phyloP scores from a whole-genome alignment of 2,888 invertebrate species.

The Scaptomyza flava region DNA sequence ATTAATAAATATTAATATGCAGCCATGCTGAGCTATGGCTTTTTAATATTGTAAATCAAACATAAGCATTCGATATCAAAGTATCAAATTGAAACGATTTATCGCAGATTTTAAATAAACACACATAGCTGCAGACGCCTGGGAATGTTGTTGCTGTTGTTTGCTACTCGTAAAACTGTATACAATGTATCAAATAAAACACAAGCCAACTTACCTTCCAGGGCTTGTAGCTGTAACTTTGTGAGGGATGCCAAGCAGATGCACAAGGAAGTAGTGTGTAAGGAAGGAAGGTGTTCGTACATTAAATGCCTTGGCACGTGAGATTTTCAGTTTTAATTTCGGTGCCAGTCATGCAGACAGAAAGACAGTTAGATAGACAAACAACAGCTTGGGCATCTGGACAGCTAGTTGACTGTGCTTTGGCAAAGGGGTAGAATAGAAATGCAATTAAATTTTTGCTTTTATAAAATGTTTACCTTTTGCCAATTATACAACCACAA shows the following conservation, averaged over 20 bases:
- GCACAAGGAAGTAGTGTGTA: not conserved
- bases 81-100: constrained; percentile 57
- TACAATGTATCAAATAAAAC: constrained; percentile 48
- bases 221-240: not conserved
- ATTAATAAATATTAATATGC: constrained; percentile 12
- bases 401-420: not conserved
- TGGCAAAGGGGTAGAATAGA: not conserved
- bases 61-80: constrained; percentile 22
- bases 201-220: constrained; percentile 46
- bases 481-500: constrained; percentile 1
- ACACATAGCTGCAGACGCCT: constrained; percentile 44
- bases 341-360: not conserved
- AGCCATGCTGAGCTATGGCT: not conserved
- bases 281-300: not conserved
- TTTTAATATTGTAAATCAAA: constrained; percentile 6
- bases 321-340: constrained; percentile 50
- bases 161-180: constrained; percentile 24
- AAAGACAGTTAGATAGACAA: not conserved
- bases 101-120: constrained; percentile 43
- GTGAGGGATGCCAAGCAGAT: not conserved
- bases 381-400: not conserved
- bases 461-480: not conserved
- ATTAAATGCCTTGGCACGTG: constrained; percentile 54
- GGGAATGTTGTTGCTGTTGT: constrained; percentile 29
- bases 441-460: constrained; percentile 7